Evolutionary conservation across 2,113 vertebrate genomes (phyloP), one percentile per base, ranked within the genome.

Genomic region (Piprites chloris): DNA sequence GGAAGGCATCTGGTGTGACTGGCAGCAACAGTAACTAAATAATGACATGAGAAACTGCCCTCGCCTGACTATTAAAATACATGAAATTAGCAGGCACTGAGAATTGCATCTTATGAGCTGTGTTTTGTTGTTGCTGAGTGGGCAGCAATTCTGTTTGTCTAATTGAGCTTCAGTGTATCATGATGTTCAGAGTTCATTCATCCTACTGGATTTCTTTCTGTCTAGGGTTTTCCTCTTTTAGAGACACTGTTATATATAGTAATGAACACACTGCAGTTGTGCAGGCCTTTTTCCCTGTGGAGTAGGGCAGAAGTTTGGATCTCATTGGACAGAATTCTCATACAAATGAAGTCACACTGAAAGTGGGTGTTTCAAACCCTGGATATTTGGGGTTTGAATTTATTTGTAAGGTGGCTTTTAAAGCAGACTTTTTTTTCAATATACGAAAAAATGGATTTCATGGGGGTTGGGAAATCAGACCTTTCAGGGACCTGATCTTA

Each of bases 171-270:
- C 12, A 4, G 72, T 49, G 2, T 37, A 41, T 63, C 14, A 1
- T 4, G 22, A 24, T 63, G 75, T 28, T 94, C 79, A 72, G 76
- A 94, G 94, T 89, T 88, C 79, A 72, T 87, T 94, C 83, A 84
- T 88, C 61, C 59, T 55, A 12, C 49, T 63, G 44, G 8, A 20
- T 89, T 96, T 52, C 85, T 67, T 83, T 88, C 86, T 90, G 82
- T 92, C 75, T 88, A n/a, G 59, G 42, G 72, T 74, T 93, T 91
- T 73, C 72, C 46, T 59, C 75, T 87, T 96, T 82, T 79, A 76
- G 92, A 62, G 37, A 28, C 10, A 2, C 37, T 26, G 74, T 52
- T 85, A 76, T 62, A 63, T 92, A 76, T 89, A 87, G 85, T 11
- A 83, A 74, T 24, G 59, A 86, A 28, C 42, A 42, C 15, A 46